Conservation (phyloP, 2,888 invertebrate genomes). For the Mesopsocus fuscifrons region DNA sequence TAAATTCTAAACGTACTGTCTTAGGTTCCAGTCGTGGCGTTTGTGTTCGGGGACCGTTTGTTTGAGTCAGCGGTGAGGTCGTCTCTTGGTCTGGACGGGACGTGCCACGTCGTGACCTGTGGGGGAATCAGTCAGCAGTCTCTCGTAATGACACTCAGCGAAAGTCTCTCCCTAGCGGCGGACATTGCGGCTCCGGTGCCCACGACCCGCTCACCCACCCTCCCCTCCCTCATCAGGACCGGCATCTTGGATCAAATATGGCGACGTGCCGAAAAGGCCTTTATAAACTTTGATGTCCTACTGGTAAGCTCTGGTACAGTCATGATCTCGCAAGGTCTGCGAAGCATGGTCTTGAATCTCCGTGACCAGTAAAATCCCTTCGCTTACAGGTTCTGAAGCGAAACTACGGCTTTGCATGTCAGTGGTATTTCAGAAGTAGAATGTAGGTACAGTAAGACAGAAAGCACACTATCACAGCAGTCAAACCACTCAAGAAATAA, state of each 20-base stretch:
- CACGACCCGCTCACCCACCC: background rate
- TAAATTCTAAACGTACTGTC: too few species aligned
- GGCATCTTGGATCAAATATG: constrained; percentile 1
- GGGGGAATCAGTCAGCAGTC: background rate
- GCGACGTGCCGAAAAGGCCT: background rate
- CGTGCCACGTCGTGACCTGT: background rate
- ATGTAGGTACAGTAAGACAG: too few species aligned
- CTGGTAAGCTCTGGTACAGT: constrained; percentile 5
- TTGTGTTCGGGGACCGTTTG: background rate
- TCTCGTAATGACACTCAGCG: background rate
- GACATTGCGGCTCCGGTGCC: background rate
- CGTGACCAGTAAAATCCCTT: too few species aligned
- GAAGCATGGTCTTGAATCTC: too few species aligned
- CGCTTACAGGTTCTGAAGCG: too few species aligned
- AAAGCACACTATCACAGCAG: too few species aligned
- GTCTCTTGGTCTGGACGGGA: background rate
- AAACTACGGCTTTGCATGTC: too few species aligned
- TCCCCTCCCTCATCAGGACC: background rate
- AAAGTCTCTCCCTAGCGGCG: background rate
- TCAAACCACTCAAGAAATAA: too few species aligned
- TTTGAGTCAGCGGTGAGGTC: background rate
- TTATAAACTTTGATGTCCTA: background rate
- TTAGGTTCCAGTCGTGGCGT: constrained; percentile 2
- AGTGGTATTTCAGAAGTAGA: too few species aligned
- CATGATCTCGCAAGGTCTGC: too few species aligned